A percentile compares a stretch with the other conserved stretches of the same genome.
Evolutionary conservation across 2,113 vertebrate species (phyloP).

Genomic region (Onychostoma macrolepis): DNA sequence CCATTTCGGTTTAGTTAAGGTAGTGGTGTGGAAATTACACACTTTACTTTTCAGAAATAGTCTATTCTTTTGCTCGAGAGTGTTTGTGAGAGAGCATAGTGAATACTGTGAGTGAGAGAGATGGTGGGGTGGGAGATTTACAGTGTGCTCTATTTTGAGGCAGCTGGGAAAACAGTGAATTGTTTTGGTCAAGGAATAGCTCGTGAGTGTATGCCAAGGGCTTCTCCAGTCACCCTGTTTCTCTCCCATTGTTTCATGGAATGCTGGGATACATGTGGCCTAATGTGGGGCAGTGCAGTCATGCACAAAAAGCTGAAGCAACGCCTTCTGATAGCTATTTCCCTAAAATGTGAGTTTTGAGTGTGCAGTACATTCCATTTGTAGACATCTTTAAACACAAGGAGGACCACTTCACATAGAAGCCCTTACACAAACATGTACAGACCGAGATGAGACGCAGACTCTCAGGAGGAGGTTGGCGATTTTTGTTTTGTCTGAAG

Average conservation of each 20-base stretch:
- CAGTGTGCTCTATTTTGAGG: slow-evolving; percentile 31
- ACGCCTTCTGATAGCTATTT: background rate
- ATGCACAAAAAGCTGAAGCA: slow-evolving; percentile 23
- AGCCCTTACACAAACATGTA: slow-evolving; percentile 35
- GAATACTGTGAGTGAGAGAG: slow-evolving; percentile 1
- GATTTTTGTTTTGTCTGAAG: slow-evolving; percentile 46
- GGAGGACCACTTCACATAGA: background rate
- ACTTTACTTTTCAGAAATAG: background rate
- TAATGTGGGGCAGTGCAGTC: slow-evolving; percentile 39
- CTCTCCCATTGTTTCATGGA: slow-evolving; percentile 48
- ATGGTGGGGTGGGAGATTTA: slow-evolving; percentile 1
- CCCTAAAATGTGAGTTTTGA: slow-evolving; percentile 5
- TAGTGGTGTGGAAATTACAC: background rate
- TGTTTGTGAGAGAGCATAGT: background rate
- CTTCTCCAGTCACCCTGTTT: slow-evolving; percentile 54
- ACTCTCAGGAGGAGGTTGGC: slow-evolving; percentile 9
- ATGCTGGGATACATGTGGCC: slow-evolving; percentile 48
- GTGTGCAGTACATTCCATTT: background rate
- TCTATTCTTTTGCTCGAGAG: background rate
- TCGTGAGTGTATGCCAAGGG: slow-evolving; percentile 51
- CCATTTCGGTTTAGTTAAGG: background rate
- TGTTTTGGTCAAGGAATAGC: slow-evolving; percentile 55
- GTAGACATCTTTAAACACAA: slow-evolving; percentile 15
- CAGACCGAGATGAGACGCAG: slow-evolving; percentile 54
- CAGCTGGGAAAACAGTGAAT: slow-evolving; percentile 48